Conservation (phyloP, 2,797 vertebrate genomes). For the Glyptemys insculpta region DNA sequence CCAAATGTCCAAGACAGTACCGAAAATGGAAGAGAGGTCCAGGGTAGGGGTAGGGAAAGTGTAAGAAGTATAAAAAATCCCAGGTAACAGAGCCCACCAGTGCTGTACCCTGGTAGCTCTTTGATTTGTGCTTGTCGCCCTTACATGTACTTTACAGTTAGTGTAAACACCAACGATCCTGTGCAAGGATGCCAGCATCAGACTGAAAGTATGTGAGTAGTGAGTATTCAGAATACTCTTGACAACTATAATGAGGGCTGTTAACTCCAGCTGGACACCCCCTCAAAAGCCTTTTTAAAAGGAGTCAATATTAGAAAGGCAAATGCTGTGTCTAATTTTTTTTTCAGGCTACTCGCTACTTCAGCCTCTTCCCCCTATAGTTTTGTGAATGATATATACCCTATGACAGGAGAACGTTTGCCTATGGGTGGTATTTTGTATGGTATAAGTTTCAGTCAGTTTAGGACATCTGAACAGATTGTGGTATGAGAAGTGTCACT, state of each 20-base stretch:
- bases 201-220: background rate
- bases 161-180: background rate
- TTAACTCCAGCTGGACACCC: background rate
- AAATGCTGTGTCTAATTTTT: background rate
- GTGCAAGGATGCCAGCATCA: background rate
- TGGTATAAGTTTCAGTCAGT: background rate
- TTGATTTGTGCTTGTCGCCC: background rate
- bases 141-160: background rate
- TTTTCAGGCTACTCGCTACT: background rate
- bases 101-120: background rate
- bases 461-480: background rate
- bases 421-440: background rate
- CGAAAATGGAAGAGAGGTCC: background rate
- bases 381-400: background rate
- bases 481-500: background rate
- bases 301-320: background rate
- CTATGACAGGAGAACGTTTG: background rate
- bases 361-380: too few species aligned
- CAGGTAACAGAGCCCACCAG: background rate
- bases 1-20: background rate
- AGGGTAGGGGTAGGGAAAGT: background rate
- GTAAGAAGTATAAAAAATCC: background rate
- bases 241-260: too few species aligned
- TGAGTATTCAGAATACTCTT: background rate
- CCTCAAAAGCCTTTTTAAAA: background rate